phyloP scores from a whole-genome alignment of 2,797 vertebrate species.

The Chanos chanos region DNA sequence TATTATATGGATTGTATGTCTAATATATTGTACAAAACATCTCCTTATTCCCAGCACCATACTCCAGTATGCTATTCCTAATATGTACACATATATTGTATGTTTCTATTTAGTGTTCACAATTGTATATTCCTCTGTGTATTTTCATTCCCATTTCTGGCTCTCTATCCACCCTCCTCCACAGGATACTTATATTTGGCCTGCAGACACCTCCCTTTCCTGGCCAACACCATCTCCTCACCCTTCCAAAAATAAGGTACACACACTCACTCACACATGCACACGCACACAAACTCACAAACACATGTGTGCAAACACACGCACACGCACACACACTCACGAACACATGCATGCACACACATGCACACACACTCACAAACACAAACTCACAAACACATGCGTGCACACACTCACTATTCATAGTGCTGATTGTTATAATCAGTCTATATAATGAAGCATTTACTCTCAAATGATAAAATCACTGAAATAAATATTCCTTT shows the following conservation, averaged over 20 bases:
- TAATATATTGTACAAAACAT: too few relatives aligned
- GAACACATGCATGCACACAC: too few relatives aligned
- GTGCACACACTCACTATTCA: neutral
- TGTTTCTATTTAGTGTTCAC: too few relatives aligned
- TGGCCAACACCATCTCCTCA: neutral
- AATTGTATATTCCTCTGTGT: too few relatives aligned
- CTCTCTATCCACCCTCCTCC: neutral
- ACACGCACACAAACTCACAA: neutral
- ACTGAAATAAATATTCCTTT: neutral
- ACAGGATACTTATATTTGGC: conserved; percentile 26
- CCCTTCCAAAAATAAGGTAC: conserved; percentile 1
- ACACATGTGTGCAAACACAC: neutral
- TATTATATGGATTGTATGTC: too few relatives aligned
- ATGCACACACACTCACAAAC: too few relatives aligned
- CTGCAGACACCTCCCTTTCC: conserved; percentile 2
- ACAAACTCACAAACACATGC: too few relatives aligned
- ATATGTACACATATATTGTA: too few relatives aligned
- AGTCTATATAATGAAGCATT: neutral
- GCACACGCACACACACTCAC: too few relatives aligned
- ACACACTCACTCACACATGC: neutral
- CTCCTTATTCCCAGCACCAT: too few relatives aligned
- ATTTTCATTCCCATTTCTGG: neutral
- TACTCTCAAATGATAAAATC: neutral
- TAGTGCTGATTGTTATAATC: neutral
- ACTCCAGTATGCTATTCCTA: too few relatives aligned